A percentile compares a stretch with the other conserved stretches of the same genome.
phyloP scores from a whole-genome alignment of 2,113 vertebrate species.

The Notarius lentiginosus region DNA sequence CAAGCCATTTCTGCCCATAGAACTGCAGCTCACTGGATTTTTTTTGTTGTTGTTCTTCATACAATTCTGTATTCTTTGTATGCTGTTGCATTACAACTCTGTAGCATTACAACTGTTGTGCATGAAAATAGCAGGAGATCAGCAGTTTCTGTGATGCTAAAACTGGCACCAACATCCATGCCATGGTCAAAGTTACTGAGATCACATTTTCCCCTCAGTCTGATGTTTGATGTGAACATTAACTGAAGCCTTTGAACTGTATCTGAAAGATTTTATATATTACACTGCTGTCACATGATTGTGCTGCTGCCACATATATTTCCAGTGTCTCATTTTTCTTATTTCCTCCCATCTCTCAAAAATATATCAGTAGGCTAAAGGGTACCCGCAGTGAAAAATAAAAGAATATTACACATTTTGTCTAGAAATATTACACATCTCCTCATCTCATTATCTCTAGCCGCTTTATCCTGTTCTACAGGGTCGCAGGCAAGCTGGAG shows the following conservation, averaged over 20 bases:
- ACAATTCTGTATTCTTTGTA: neutral
- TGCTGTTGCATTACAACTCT: neutral
- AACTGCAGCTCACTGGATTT: neutral
- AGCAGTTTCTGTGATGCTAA: neutral
- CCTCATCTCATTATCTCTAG: too few relatives aligned
- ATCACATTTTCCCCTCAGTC: neutral
- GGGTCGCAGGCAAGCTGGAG: too few relatives aligned
- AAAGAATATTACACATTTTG: too few relatives aligned
- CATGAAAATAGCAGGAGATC: neutral
- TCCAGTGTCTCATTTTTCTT: neutral
- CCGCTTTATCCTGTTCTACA: too few relatives aligned
- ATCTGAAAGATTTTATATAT: neutral
- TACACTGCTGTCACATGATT: neutral
- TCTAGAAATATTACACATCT: too few relatives aligned
- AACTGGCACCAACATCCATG: neutral
- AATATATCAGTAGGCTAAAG: too few relatives aligned
- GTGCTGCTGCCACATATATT: neutral
- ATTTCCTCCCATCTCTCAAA: neutral
- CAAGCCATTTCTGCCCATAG: neutral
- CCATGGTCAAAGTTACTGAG: neutral
- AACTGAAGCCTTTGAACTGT: neutral
- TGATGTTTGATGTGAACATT: neutral
- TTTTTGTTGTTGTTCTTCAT: neutral
- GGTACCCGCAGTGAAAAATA: too few relatives aligned
- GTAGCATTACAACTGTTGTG: neutral